A percentile compares a stretch with the other conserved stretches of the same genome.
These are phyloP conservation scores for Torymus auratus DNA, from an alignment of 2,888 invertebrate species.

Conservation along the genomic window DNA sequence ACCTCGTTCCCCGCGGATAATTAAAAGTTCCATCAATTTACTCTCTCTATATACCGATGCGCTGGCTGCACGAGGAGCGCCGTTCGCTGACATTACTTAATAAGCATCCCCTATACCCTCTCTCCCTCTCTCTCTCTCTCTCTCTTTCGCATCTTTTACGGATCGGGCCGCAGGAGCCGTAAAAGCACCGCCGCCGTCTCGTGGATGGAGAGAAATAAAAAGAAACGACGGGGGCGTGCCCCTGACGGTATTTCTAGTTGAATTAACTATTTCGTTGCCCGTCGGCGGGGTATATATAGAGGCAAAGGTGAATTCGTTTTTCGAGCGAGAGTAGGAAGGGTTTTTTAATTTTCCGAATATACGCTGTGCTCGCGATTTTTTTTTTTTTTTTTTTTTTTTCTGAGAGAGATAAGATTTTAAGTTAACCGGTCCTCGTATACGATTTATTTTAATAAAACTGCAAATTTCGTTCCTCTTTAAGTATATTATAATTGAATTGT, in stretches of 20 bases:
- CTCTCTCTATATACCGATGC: slow-evolving; percentile 3
- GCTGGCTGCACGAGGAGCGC: too few species aligned
- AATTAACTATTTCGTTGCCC: background rate
- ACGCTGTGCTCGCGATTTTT: too few species aligned
- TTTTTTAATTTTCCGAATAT: too few species aligned
- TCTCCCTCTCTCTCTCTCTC: slow-evolving; percentile 1
- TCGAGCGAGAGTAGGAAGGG: too few species aligned
- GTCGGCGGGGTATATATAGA: too few species aligned
- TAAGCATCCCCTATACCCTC: slow-evolving; percentile 39
- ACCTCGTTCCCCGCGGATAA: slow-evolving; percentile 40
- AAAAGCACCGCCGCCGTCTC: slow-evolving; percentile 8
- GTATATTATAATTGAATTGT: too few species aligned
- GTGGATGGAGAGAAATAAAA: slow-evolving; percentile 18
- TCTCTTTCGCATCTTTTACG: background rate
- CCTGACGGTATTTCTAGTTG: slow-evolving; percentile 8
- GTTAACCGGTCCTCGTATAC: too few species aligned
- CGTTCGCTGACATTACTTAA: slow-evolving; percentile 50
- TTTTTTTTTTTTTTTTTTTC: too few species aligned
- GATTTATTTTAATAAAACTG: too few species aligned
- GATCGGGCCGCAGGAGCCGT: slow-evolving; percentile 30
- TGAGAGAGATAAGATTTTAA: too few species aligned
- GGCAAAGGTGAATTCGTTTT: too few species aligned
- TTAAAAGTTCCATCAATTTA: slow-evolving; percentile 57
- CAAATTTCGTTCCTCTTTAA: too few species aligned
- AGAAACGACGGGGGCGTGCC: background rate